Percentiles rank a stretch among this genome's conserved stretches.
Evolutionary conservation across 1,140 invertebrate genomes (phyloP).

Genomic region (Cotesia typhae): DNA sequence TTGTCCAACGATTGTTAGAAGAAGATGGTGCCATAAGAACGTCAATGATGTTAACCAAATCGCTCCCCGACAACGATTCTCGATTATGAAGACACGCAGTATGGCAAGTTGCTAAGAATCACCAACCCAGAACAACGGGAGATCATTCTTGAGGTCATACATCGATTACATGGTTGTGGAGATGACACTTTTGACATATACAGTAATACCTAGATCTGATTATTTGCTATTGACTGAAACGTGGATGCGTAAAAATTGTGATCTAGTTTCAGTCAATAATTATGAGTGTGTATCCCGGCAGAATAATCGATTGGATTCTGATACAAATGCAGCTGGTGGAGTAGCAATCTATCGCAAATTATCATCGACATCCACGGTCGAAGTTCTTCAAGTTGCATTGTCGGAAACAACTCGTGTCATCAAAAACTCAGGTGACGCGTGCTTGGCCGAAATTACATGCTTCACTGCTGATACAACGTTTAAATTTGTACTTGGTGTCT

Average conservation of each 20-base stretch:
- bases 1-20: slow-evolving; percentile 14
- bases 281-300: slow-evolving; percentile 27
- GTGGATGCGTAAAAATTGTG: slow-evolving; percentile 37
- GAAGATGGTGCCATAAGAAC: not conserved
- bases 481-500: slow-evolving; percentile 8
- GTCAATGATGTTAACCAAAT: slow-evolving; percentile 14
- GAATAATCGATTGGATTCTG: slow-evolving; percentile 32
- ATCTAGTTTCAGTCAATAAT: slow-evolving; percentile 24
- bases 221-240: slow-evolving; percentile 32
- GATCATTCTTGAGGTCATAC: not conserved
- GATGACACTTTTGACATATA: not conserved
- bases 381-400: slow-evolving; percentile 28
- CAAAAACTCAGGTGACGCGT: slow-evolving; percentile 31
- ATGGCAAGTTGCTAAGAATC: not conserved
- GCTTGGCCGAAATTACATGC: slow-evolving; percentile 32
- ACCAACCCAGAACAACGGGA: not conserved
- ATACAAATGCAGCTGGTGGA: slow-evolving; percentile 32
- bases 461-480: slow-evolving; percentile 35
- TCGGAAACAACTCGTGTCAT: slow-evolving; percentile 24
- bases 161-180: not conserved
- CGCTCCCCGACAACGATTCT: slow-evolving; percentile 1
- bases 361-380: slow-evolving; percentile 34
- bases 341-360: slow-evolving; percentile 33
- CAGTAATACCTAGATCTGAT: slow-evolving; percentile 7
- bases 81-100: slow-evolving; percentile 13